Base-by-base conservation (phyloP, 2,888 invertebrate species). In the Trissolcus brochymenae region DNA sequence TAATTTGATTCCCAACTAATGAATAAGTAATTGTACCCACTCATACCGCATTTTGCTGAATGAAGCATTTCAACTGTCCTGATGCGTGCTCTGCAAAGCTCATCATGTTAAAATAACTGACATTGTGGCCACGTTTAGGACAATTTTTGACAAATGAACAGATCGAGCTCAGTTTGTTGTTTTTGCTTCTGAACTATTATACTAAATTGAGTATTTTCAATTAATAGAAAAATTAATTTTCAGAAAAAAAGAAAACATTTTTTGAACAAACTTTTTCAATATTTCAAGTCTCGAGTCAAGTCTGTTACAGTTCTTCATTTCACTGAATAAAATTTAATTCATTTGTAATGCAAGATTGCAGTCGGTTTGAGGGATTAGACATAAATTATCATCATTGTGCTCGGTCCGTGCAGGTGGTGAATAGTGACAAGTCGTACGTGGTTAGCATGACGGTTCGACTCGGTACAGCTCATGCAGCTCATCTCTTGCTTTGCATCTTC, bases 1-100 rank as follows among this genome's bases (percentile, higher is more conserved):
- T 70, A 70, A 62, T 70, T 70, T 56, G 61, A 70, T 70, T 70
- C 56, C 16, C 61, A 70, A 62, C 55, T 70, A 70, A 70, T 70
- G 61, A 62, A 70, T 70, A 50, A 60, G 46, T 49, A 29, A 70
- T 62, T 21, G 40, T 56, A 56, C 25, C 19, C 16, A 41, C 25
- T 49, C 50, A 41, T 25, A 41, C 50, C 49, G 41, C 49, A 62
- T 41, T 60, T 21, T 21, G 53, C 29, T 17, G 56, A 54, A 53
- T 68, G 53, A 60, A 60, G 53, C 68, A 60, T 68, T 68, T 54
- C 35, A 60, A 54, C 68, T 60, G 49, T 29, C 54, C 46, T 60
- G 53, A 60, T 46, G 59, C 21, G 4, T 53, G 21, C 54, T 54
- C 68, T 14, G 17, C 68, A 35, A 43, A 17, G n/a, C 67, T 21